Evolutionary conservation across 2,888 invertebrate genomes (phyloP).

Genomic region (Leptopilina drosophilae): DNA sequence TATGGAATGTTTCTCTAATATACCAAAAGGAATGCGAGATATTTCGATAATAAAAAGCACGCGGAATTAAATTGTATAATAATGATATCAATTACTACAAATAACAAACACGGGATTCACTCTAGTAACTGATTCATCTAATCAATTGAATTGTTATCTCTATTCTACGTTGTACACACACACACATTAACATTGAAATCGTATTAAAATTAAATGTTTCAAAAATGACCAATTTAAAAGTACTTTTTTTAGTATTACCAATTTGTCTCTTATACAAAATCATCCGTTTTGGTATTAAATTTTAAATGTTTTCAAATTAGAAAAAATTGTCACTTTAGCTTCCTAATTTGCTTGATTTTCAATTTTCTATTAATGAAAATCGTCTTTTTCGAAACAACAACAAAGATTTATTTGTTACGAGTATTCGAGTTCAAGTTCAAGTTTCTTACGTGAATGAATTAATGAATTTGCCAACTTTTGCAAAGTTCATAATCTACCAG

Average conservation of each 20-base stretch:
- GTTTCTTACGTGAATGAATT: constrained; percentile 13
- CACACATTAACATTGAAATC: no score
- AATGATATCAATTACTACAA: not conserved
- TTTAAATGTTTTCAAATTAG: no score
- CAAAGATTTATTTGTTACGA: not conserved
- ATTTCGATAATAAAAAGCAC: not conserved
- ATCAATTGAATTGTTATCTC: not conserved
- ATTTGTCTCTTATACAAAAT: no score
- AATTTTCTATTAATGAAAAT: no score
- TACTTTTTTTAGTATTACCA: no score
- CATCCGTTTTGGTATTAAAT: no score
- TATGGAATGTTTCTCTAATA: not conserved
- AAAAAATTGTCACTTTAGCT: no score
- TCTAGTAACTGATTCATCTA: not conserved
- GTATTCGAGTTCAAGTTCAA: constrained; percentile 26
- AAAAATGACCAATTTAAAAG: no score
- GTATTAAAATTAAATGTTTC: no score
- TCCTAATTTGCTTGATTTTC: no score
- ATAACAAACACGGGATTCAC: constrained; percentile 1
- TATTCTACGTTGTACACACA: not conserved
- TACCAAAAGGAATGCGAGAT: not conserved
- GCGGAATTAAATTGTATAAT: constrained; percentile 2
- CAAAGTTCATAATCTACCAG: not conserved
- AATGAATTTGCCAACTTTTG: constrained; percentile 17
- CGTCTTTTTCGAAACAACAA: not conserved